A percentile compares a stretch with the other conserved stretches of the same genome.
Conservation (phyloP, 2,888 invertebrate genomes). For the Zelleria hepariella region DNA sequence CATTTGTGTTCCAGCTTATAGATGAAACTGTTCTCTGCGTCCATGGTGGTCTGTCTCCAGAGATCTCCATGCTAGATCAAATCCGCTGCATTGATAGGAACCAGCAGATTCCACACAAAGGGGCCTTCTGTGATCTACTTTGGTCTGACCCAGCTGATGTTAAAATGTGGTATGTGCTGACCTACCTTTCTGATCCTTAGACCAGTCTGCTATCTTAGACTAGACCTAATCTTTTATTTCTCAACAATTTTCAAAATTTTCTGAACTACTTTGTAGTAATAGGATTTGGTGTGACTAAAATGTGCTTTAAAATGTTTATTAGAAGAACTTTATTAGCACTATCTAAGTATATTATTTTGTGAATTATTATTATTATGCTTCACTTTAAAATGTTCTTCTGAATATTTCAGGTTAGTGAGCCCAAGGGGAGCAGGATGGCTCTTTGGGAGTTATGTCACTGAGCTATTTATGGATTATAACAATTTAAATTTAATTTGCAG, state of each 20-base stretch:
- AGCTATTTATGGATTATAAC: constrained; percentile 95
- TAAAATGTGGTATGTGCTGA: constrained; percentile 82
- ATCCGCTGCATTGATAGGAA: constrained; percentile 95
- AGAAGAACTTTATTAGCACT: too few relatives aligned
- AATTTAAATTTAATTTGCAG: constrained; percentile 94
- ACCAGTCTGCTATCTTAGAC: too few relatives aligned
- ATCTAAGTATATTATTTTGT: too few relatives aligned
- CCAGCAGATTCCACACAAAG: constrained; percentile 98
- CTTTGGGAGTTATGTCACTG: constrained; percentile 94
- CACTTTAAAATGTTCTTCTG: background rate
- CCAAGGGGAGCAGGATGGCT: constrained; percentile 98
- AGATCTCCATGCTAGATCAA: constrained; percentile 96
- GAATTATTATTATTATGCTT: background rate
- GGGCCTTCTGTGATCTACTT: constrained; percentile 97
- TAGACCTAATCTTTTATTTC: too few relatives aligned
- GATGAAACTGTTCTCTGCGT: constrained; percentile 98
- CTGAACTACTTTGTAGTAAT: too few relatives aligned
- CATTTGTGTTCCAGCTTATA: constrained; percentile 82
- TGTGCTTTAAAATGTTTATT: too few relatives aligned
- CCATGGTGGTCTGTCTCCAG: constrained; percentile 97
- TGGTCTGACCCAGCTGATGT: constrained; percentile 99
- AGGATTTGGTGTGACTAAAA: too few relatives aligned
- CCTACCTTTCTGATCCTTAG: too few relatives aligned
- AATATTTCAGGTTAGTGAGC: constrained; percentile 79
- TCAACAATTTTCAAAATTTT: too few relatives aligned